These are phyloP conservation scores for Agelas oroides DNA, from an alignment of 37 sponge, comb jelly and placozoan genomes.

Conservation along the genomic window DNA sequence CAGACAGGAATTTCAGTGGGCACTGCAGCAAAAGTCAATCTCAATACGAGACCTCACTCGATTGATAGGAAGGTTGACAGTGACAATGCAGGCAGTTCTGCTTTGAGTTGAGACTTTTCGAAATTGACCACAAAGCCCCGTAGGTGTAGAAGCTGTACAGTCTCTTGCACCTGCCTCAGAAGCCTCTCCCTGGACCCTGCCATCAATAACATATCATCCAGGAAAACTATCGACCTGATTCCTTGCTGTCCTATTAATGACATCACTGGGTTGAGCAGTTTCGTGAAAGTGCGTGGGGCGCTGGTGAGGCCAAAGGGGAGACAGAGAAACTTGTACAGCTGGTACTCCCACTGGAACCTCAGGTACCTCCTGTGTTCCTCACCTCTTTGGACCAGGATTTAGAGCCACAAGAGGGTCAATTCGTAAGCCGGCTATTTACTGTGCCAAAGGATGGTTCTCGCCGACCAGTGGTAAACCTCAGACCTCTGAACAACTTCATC, in stretches of 20 bases:
- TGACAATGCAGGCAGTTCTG: slow-evolving; percentile 6
- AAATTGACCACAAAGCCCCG: slow-evolving; percentile 28
- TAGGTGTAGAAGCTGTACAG: background rate
- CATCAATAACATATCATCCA: slow-evolving; percentile 27
- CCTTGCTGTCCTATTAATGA: background rate
- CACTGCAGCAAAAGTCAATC: background rate
- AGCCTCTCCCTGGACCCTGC: background rate
- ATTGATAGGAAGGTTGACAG: slow-evolving; percentile 38
- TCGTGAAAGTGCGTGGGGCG: slow-evolving; percentile 19
- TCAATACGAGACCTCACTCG: slow-evolving; percentile 22
- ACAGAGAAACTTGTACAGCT: background rate
- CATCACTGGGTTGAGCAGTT: slow-evolving; percentile 8
- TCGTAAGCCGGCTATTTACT: slow-evolving; percentile 3
- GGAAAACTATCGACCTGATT: slow-evolving; percentile 1
- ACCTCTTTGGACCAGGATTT: background rate
- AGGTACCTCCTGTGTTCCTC: background rate
- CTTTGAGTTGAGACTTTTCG: slow-evolving; percentile 2
- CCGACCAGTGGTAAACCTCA: too few relatives aligned
- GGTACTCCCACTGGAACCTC: background rate
- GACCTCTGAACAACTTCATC: slow-evolving; percentile 20
- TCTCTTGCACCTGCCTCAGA: background rate
- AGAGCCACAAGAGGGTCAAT: background rate
- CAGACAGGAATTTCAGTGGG: background rate
- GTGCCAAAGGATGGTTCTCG: background rate
- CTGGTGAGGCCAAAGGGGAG: slow-evolving; percentile 24